A percentile compares a stretch with the other conserved stretches of the same genome.
Evolutionary conservation across 2,797 vertebrate genomes (phyloP).

Genomic region (Aeoliscus strigatus): DNA sequence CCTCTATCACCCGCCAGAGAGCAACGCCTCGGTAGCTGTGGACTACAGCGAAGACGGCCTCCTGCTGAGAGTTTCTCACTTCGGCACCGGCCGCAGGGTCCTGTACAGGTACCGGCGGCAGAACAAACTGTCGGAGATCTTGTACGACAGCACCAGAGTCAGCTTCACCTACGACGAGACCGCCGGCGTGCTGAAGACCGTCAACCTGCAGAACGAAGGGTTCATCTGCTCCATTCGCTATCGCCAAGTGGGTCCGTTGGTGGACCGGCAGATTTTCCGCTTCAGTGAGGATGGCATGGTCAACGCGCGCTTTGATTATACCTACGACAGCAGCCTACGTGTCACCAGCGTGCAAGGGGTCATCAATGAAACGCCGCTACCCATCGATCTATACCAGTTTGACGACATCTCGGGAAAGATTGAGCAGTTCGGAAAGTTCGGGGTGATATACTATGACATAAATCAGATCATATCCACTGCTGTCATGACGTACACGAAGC

Average conservation of each 20-base stretch:
- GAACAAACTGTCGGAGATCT: slow-evolving; percentile 91
- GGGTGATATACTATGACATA: slow-evolving; percentile 98
- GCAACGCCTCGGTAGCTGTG: slow-evolving; percentile 92
- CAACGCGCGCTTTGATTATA: slow-evolving; percentile 97
- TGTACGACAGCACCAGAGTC: slow-evolving; percentile 95
- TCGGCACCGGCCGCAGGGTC: slow-evolving; percentile 90
- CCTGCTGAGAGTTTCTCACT: slow-evolving; percentile 87
- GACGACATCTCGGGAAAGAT: slow-evolving; percentile 98
- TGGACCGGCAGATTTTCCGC: slow-evolving; percentile 98
- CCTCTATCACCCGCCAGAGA: slow-evolving; percentile 94
- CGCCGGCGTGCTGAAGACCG: slow-evolving; percentile 93
- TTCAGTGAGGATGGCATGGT: slow-evolving; percentile 98
- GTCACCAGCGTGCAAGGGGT: slow-evolving; percentile 98
- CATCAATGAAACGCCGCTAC: slow-evolving; percentile 95
- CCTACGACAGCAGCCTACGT: slow-evolving; percentile 94
- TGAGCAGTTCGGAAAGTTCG: slow-evolving; percentile 98
- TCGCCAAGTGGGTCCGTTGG: slow-evolving; percentile 90
- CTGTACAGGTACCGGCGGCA: slow-evolving; percentile 92
- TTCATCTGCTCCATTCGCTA: slow-evolving; percentile 99
- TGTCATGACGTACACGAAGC: slow-evolving; percentile 98
- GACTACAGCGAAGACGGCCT: slow-evolving; percentile 98
- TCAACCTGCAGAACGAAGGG: slow-evolving; percentile 95
- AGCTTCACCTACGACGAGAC: slow-evolving; percentile 98
- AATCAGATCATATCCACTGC: slow-evolving; percentile 99
- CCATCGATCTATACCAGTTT: slow-evolving; percentile 97